phyloP scores from a whole-genome alignment of 1,140 invertebrate species.

The Hyles vespertilio region DNA sequence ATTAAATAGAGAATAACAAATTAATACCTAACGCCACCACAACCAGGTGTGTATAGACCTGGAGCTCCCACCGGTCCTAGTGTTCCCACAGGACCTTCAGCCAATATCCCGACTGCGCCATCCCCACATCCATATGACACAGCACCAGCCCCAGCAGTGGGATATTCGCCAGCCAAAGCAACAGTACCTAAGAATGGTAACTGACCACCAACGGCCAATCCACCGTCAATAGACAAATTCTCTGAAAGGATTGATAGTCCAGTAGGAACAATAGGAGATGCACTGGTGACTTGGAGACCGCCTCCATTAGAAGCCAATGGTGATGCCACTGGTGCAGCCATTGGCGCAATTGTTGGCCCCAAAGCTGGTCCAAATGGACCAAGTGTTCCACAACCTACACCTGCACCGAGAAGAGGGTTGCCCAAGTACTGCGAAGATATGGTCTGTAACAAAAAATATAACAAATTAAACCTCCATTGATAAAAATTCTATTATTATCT shows the following conservation, averaged over 20 bases:
- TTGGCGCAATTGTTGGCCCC: background rate
- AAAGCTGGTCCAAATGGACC: background rate
- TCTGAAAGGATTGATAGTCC: slow-evolving; percentile 20
- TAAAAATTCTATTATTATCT: too few species aligned
- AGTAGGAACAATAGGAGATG: slow-evolving; percentile 27
- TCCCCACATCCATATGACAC: slow-evolving; percentile 34
- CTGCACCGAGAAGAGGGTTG: background rate
- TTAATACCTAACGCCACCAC: background rate
- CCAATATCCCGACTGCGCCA: slow-evolving; percentile 8
- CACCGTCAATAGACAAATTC: slow-evolving; percentile 34
- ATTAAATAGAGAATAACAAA: background rate
- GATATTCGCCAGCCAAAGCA: slow-evolving; percentile 33
- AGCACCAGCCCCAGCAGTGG: slow-evolving; percentile 26
- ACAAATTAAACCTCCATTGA: too few species aligned
- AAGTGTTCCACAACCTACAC: slow-evolving; percentile 6
- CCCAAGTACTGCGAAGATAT: slow-evolving; percentile 4
- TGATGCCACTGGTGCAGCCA: slow-evolving; percentile 2
- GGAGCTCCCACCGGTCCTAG: background rate
- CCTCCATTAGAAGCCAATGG: slow-evolving; percentile 19
- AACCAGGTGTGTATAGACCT: slow-evolving; percentile 2
- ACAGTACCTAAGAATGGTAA: slow-evolving; percentile 36
- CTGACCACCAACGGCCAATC: slow-evolving; percentile 29
- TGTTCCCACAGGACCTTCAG: background rate
- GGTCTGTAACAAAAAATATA: background rate
- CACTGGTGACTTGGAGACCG: slow-evolving; percentile 19